Evolutionary conservation across 2,797 vertebrate genomes (phyloP), one percentile per base, ranked within the genome.

Genomic region (Glyptemys insculpta): DNA sequence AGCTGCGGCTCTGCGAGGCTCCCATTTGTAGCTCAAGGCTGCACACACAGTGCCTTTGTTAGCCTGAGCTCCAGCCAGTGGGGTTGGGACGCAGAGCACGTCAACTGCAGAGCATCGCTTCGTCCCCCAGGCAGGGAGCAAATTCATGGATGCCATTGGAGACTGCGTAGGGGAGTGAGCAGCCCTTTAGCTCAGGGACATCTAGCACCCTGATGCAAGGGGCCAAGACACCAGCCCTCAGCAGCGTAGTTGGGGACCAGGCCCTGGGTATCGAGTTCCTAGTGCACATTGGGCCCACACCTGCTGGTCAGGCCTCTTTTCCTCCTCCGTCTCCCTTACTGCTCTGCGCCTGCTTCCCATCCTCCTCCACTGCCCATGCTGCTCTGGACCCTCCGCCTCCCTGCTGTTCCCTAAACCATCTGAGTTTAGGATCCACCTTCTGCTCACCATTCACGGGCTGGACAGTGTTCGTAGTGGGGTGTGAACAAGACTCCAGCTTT

Each of bases 41-140:
- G 81, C 86, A 95, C 92, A 97, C 94, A 97, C 89, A 95, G 93
- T 85, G 52, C 92, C 93, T 96, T 96, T 97, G 97, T 97, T 50
- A 6, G 90, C 87, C 27, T 52, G 62, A n/a, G 21, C 44, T 27
- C 31, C 34, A n/a, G 41, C 54, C 57, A 50, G 44, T 18, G 34
- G 59, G 47, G 47, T 23, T 62, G 34, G 47, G 47, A 50, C 59
- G 5, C 7, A 29, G 34, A 59, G 41, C 37, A 52, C 31, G 47
- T 86, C 41, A 21, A 47, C 37, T 10, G 56, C 47, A 50, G 49
- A 62, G 56, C 56, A 47, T 47, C 15, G 14, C 44, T 29, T 4
- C 27, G 3, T 31, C 74, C 74, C 44, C 8, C 25, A 47, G 27
- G 74, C 74, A 31, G 44, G 27, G 44, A 18, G 44, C 74, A 78